These are phyloP conservation scores for Amphiduros pacificus DNA, from an alignment of 2,888 invertebrate species.

Conservation along the genomic window DNA sequence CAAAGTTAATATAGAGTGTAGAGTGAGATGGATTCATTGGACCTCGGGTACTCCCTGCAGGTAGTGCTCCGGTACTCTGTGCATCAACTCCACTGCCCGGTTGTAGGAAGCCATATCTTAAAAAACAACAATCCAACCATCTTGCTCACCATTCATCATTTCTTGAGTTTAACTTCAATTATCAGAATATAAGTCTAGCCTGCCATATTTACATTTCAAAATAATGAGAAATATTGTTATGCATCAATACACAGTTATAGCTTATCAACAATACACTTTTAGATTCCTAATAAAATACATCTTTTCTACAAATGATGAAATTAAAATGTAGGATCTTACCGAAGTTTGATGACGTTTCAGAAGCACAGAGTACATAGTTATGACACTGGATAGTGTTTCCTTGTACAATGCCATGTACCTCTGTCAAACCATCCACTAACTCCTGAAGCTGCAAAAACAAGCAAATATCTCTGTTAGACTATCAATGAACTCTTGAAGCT, in stretches of 20 bases:
- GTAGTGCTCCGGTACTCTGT: neutral
- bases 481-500: no score
- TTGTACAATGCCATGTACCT: slow-evolving; percentile 13
- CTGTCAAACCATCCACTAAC: no score
- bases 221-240: neutral
- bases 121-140: neutral
- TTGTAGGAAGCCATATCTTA: neutral
- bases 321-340: neutral
- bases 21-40: no score
- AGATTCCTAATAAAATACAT: neutral
- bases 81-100: neutral
- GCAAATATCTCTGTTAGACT: no score
- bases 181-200: no score
- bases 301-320: neutral
- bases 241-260: neutral
- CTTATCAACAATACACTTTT: neutral
- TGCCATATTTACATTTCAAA: no score
- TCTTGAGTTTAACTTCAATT: no score
- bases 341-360: slow-evolving; percentile 3
- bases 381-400: slow-evolving; percentile 5
- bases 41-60: neutral
- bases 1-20: no score
- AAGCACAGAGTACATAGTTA: slow-evolving; percentile 7
- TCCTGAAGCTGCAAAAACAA: no score
- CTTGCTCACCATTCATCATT: neutral